Base-by-base conservation (phyloP, 2,113 vertebrate species). In the Ptilonorhynchus violaceus region DNA sequence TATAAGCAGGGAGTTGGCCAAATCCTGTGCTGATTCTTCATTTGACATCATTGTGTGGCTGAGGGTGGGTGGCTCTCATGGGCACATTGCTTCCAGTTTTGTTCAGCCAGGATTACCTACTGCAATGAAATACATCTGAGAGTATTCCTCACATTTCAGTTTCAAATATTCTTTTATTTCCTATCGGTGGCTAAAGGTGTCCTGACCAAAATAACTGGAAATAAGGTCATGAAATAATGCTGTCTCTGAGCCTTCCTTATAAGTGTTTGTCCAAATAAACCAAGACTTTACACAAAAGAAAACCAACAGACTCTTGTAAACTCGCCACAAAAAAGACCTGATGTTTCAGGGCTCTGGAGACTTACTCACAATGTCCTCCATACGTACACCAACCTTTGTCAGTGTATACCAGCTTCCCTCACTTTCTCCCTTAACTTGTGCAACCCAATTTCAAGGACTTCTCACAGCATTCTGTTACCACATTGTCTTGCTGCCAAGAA, bases 321-420 rank as follows among this genome's bases (percentile, higher is more conserved):
- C 4, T 3, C 22, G 7, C 0, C 31, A 7, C 9, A 24, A 31
- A 55, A 84, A 56, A 13, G 2, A 79, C 16, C 7, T 59, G 17
- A 28, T 33, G 6, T 59, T 79, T 82, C 30, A 83, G 28, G 13
- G 28, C 15, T 67, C 31, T 76, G 25, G 41, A 60, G 44, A 31
- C 17, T 69, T 64, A 41, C 7, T 60, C 22, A 47, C 35, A 23
- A 2, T 20, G 16, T 73, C 11, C 8, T 41, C 27, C 14, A 2
- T 50, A 30, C 15, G 12, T 70, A 12, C 18, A 58, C 15, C 25
- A 73, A 10, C 8, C 31, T 77, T n/a, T 53, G 13, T 62, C 31
- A 25, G 30, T 37, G 15, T 64, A 27, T 18, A 30, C 19, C n/a
- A 60, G 23, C 33, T 77, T 91, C 30, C 27, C 55, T 60, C 80